phyloP scores from a whole-genome alignment of 2,888 invertebrate genomes.

The Ariolimax columbianus region DNA sequence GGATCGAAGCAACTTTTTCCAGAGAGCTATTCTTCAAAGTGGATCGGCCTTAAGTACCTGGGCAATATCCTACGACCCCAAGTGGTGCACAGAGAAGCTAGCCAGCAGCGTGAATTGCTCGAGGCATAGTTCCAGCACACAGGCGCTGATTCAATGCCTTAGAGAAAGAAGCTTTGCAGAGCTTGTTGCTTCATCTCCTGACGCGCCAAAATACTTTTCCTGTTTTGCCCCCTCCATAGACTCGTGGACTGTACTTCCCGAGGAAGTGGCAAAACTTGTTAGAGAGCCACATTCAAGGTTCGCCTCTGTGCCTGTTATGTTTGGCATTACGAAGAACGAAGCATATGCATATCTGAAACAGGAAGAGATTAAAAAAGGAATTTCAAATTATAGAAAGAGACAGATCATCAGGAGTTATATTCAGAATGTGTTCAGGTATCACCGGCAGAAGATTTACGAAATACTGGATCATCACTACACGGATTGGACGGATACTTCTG shows the following conservation, averaged over 20 bases:
- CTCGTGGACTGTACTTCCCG: conserved; percentile 61
- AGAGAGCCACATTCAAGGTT: conserved; percentile 60
- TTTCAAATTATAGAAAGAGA: conserved; percentile 92
- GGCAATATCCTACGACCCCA: conserved; percentile 74
- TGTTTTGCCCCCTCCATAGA: conserved; percentile 73
- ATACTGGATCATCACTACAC: conserved; percentile 97
- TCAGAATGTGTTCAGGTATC: conserved; percentile 93
- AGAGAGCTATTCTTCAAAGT: conserved; percentile 94
- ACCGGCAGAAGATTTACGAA: conserved; percentile 94
- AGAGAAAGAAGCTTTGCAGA: conserved; percentile 85
- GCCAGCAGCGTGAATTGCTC: conserved; percentile 74
- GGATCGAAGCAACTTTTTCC: conserved; percentile 75
- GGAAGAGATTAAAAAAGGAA: conserved; percentile 89
- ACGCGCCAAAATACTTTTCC: conserved; percentile 74
- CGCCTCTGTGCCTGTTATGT: conserved; percentile 70
- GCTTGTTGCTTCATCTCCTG: conserved; percentile 68
- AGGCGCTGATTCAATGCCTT: conserved; percentile 68
- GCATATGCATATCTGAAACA: conserved; percentile 95
- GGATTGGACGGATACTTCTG: conserved; percentile 85
- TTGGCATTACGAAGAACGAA: conserved; percentile 78
- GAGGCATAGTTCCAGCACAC: conserved; percentile 59
- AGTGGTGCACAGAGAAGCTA: conserved; percentile 69
- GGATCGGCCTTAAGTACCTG: conserved; percentile 83
- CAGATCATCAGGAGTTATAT: conserved; percentile 91
- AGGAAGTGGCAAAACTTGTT: conserved; percentile 63